Base-by-base conservation (phyloP, 2,797 vertebrate genomes). In the Sphenodon punctatus region DNA sequence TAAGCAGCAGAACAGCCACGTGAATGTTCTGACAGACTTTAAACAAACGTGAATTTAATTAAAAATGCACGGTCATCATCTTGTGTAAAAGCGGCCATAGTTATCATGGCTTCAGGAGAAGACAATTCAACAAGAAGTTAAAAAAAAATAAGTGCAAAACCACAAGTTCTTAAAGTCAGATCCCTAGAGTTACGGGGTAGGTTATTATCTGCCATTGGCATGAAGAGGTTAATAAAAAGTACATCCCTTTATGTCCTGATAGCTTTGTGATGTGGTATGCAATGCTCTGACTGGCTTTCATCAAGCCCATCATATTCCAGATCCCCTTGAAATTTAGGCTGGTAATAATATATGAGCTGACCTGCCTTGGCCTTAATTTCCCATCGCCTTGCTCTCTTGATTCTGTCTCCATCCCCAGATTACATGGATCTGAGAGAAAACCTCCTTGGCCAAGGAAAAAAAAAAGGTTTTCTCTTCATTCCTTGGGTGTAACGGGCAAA, bases 281-380 rank as follows among this genome's bases (percentile, higher is more conserved):
- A 16, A 67, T 36, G 5, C 42, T 34, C 36, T 36, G 46, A 27
- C n/a, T 23, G 58, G 53, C 64, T 74, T 76, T 76, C 73, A 82
- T 71, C 73, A 76, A 76, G 43, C 66, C 60, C 71, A 76, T 82
- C 73, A 59, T 59, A 51, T 36, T 43, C 20, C 32, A 5, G 46
- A 49, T 51, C 82, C 80, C 80, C 80, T 82, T 76, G 80, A 76
- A 82, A 76, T 76, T 82, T 76, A 76, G 80, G 58, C 60, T 38
- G 38, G 73, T 43, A 51, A 58, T 71, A 82, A 76, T 71, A 69
- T 82, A 82, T 59, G 39, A 76, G 46, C 51, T 82, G 80, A 82
- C 80, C 80, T 71, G 17, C 25, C 53, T 38, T 82, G 73, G 60
- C 73, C 80, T 82, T 82, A 70, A 82, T 82, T 76, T 82, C 80